Percentiles rank a stretch among this genome's conserved stretches.
Conservation (phyloP, 2,113 vertebrate genomes). For the Stegostoma tigrinum region DNA sequence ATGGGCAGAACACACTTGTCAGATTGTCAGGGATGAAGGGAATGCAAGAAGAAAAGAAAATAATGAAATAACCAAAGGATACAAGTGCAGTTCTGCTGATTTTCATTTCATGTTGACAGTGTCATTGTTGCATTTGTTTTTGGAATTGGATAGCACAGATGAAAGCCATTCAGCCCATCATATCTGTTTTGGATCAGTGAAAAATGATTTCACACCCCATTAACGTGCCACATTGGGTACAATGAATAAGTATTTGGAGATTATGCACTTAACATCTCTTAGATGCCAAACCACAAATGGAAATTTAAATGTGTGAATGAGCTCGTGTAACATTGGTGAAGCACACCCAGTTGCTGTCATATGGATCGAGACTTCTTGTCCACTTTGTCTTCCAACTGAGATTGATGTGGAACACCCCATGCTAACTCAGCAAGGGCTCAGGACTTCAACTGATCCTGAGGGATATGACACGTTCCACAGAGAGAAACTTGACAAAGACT, state of each 20-base stretch:
- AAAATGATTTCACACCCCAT: neutral
- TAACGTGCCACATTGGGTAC: neutral
- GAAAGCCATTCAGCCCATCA: neutral
- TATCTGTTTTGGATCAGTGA: neutral
- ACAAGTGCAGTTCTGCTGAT: neutral
- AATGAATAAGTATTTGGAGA: neutral
- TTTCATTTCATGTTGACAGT: neutral
- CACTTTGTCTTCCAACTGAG: neutral
- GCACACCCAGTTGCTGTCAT: neutral
- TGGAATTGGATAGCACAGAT: too few relatives aligned
- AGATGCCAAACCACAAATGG: neutral
- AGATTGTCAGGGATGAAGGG: neutral
- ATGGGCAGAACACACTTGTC: neutral
- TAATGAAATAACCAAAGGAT: neutral
- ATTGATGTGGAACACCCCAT: neutral
- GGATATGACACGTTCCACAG: neutral
- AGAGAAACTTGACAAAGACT: neutral
- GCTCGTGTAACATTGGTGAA: neutral
- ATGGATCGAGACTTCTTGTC: neutral
- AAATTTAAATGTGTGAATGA: neutral
- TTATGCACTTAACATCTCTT: neutral
- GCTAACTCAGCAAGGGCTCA: neutral
- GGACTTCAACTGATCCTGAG: neutral
- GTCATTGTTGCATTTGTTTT: neutral
- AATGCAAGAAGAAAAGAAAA: neutral